These are phyloP conservation scores for Hofmannophila pseudospretella DNA, from an alignment of 2,888 invertebrate genomes.

Conservation along the genomic window DNA sequence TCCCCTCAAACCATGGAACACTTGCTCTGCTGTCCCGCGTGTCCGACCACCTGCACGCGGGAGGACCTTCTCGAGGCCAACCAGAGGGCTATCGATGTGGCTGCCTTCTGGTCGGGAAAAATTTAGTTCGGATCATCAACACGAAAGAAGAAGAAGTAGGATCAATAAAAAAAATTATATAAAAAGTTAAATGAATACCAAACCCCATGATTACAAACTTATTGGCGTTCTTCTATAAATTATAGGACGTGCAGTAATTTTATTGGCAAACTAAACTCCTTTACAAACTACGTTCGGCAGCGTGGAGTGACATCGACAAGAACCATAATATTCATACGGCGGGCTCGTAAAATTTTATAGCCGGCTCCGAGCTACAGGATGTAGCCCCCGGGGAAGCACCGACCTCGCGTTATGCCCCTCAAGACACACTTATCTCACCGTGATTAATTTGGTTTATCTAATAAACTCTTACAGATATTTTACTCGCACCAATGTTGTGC, in stretches of 20 bases:
- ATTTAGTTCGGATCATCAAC: too few species aligned
- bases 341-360: conserved; percentile 71
- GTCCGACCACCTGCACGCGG: too few species aligned
- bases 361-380: conserved; percentile 47
- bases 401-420: conserved; percentile 48
- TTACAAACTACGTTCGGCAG: conserved; percentile 51
- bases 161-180: too few species aligned
- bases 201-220: too few species aligned
- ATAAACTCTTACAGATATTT: conserved; percentile 40
- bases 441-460: conserved; percentile 68
- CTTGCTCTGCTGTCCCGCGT: too few species aligned
- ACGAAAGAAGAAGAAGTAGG: too few species aligned
- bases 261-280: conserved; percentile 31
- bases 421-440: conserved; percentile 61
- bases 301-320: conserved; percentile 60
- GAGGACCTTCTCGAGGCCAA: too few species aligned
- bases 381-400: conserved; percentile 37
- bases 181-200: too few species aligned
- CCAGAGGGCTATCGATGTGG: too few species aligned
- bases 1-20: too few species aligned
- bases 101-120: too few species aligned
- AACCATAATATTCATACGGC: conserved; percentile 61
- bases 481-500: conserved; percentile 23
- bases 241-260: conserved; percentile 18
- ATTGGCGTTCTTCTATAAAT: too few species aligned